Evolutionary conservation across 1,140 invertebrate genomes (phyloP).

Genomic region (Drosophila melanica): DNA sequence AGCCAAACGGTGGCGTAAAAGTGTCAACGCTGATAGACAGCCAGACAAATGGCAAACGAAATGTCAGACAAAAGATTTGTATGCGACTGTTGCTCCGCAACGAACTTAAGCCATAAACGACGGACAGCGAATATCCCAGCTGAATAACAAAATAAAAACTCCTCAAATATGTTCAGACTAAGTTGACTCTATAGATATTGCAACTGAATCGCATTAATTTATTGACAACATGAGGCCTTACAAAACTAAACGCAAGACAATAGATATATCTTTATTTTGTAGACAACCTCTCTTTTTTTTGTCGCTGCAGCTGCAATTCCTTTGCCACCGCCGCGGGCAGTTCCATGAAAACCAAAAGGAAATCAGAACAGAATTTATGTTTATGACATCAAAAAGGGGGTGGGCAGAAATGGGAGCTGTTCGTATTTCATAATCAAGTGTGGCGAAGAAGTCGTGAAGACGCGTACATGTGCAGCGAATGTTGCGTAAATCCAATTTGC

Average conservation of each 20-base stretch:
- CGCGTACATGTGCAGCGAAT: slow-evolving; percentile 17
- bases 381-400: neutral
- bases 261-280: too few relatives aligned
- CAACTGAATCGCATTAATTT: neutral
- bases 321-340: neutral
- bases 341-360: neutral
- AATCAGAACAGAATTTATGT: slow-evolving; percentile 2
- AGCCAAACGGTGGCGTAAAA: slow-evolving; percentile 18
- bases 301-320: slow-evolving; percentile 6
- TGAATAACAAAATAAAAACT: too few relatives aligned
- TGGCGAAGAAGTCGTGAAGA: neutral
- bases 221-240: neutral
- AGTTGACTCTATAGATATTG: neutral
- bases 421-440: too few relatives aligned
- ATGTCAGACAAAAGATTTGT: slow-evolving; percentile 39
- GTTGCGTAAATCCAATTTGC: slow-evolving; percentile 61
- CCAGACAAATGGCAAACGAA: slow-evolving; percentile 42
- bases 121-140: too few relatives aligned
- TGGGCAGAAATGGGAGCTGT: too few relatives aligned
- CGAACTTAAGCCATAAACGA: slow-evolving; percentile 2
- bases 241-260: too few relatives aligned
- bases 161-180: neutral
- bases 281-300: too few relatives aligned
- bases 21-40: slow-evolving; percentile 47
- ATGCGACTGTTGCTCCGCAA: slow-evolving; percentile 14